Base-by-base conservation (phyloP, 2,113 vertebrate species). In the Sceloporus undulatus region DNA sequence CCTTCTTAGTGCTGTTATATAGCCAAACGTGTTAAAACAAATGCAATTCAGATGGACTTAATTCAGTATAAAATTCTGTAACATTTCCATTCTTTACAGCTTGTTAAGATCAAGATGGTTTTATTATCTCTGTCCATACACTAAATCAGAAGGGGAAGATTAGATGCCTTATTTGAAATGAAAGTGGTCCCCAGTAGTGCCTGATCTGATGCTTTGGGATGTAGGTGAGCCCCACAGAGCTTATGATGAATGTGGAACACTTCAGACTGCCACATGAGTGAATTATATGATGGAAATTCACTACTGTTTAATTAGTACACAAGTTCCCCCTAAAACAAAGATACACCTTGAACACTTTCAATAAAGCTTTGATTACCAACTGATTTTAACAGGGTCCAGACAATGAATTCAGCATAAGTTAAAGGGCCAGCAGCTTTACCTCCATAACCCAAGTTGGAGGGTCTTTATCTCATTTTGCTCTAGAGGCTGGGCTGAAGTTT, bases 1-100 rank as follows among this genome's bases (percentile, higher is more conserved):
- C 0, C 13, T 0, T 83, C 86, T 56, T 48, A 48, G 25, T 6
- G 1, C 27, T 25, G 48, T 73, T 65, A 81, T 48, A 48, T 48
- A 23, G 90, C 27, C 82, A 82, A 85, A 87, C 18, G 4, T 52
- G 9, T 78, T 48, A 78, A 29, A 9, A 52, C 9, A 79, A 82
- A 65, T 66, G n/a, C 5, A 23, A 82, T 79, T 54, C 42, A 27
- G 8, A 9, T 10, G 9, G 48, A 29, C 66, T 16, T 62, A 62
- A 3, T 62, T 62, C 59, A 16, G 13, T 62, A 62, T 19, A 48
- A 38, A 70, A 8, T 48, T 68, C 65, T 48, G 29, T 48, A 70
- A 68, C 14, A 70, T 27, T 29, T 11, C 14, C 5, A 48, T 82
- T 25, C 42, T 29, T 10, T 42, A 23, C 38, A 68, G 38, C 8